These are phyloP conservation scores for Nebria ingens DNA, from an alignment of 1,140 invertebrate genomes.

Conservation along the genomic window DNA sequence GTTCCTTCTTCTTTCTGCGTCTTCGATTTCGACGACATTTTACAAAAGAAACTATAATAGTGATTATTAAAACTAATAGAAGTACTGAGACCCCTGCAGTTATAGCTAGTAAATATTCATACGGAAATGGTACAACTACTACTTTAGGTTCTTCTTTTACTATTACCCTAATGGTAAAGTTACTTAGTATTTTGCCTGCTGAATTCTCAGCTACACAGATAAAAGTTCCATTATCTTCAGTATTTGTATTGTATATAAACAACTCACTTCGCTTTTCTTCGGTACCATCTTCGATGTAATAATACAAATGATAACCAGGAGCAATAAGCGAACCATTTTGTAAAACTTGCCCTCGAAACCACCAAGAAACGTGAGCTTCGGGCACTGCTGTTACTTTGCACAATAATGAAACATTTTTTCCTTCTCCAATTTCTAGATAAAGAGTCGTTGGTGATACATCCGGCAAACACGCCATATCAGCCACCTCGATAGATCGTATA, in stretches of 20 bases:
- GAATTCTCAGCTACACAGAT: constrained; percentile 71
- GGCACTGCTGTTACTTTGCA: constrained; percentile 71
- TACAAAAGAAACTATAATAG: constrained; percentile 46
- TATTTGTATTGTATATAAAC: constrained; percentile 60
- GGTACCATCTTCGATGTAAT: constrained; percentile 54
- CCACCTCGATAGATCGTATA: constrained; percentile 56
- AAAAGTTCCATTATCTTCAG: constrained; percentile 70
- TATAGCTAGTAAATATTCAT: constrained; percentile 55
- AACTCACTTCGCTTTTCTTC: constrained; percentile 64
- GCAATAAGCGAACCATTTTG: constrained; percentile 56
- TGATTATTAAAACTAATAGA: constrained; percentile 47
- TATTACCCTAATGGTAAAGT: constrained; percentile 64
- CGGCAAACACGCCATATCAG: constrained; percentile 74
- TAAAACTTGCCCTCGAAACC: constrained; percentile 63
- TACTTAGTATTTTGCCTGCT: constrained; percentile 61
- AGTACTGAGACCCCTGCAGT: constrained; percentile 43
- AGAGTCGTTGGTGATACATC: constrained; percentile 58
- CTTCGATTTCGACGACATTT: constrained; percentile 44
- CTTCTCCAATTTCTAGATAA: constrained; percentile 64
- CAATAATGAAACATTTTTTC: constrained; percentile 64
- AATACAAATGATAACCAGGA: constrained; percentile 50
- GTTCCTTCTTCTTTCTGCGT: constrained; percentile 26
- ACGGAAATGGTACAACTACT: constrained; percentile 47
- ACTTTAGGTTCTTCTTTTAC: constrained; percentile 58
- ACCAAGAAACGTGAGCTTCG: constrained; percentile 67